Evolutionary conservation across 2,113 vertebrate genomes (phyloP), one percentile per base, ranked within the genome.

Genomic region (Eptesicus fuscus): DNA sequence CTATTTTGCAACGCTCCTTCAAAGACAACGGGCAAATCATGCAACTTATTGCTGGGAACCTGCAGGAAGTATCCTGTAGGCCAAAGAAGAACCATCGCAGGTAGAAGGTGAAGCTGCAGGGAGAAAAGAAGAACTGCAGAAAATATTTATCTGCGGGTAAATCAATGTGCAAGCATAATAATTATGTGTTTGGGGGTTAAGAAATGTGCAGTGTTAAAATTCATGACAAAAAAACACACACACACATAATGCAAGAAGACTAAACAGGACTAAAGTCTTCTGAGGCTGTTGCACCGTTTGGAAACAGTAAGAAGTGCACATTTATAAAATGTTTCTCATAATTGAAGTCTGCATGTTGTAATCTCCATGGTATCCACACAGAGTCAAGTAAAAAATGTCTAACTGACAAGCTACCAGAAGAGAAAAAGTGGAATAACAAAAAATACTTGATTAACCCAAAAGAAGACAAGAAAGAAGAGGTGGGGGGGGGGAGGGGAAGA

Each of bases 21-120:
- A 92, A 92, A 78, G 76, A 74, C 85, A 74, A 80, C 37, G 4
- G 79, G 40, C 47, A 74, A 40, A 74, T 67, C 83, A 91, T 51
- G 12, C 14, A 42, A 70, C 73, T 61, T 53, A 89, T 30, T 88
- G 37, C 30, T n/a, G 49, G 87, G 70, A 67, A 37, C 56, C 69
- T 42, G 51, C 16, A 56, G 8, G 17, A 91, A 86, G 11, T 83
- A 22, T 65, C 74, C 35, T 86, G 25, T 49, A 49, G 25, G 67
- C 49, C 67, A 79, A 85, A 92, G 53, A 61, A 83, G 90, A 85
- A 91, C 42, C 17, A 69, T 47, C 53, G 42, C 51, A 71, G 40
- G 65, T 49, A 80, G 59, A 84, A 59, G 28, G 1, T n/a, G 42
- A 47, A 49, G 30, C 22, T 77, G 16, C 8, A 94, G 44, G 28